Conservation (phyloP, 2,888 invertebrate genomes). For the Cecidostiba fungosa region DNA sequence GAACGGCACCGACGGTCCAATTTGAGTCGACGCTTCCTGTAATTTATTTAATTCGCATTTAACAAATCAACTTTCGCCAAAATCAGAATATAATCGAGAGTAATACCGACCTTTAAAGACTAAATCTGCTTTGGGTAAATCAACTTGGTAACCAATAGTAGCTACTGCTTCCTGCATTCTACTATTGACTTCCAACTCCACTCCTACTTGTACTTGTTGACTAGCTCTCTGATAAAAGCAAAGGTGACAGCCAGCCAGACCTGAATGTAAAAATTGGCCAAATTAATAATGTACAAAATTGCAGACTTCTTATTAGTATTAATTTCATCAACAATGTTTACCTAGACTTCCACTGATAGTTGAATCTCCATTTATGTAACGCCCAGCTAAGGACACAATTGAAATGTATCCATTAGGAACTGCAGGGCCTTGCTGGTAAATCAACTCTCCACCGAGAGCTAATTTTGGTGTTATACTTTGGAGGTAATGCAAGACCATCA, state of each 20-base stretch:
- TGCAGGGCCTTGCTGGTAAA: slow-evolving; percentile 94
- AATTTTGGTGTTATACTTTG: slow-evolving; percentile 91
- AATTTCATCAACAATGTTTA: slow-evolving; percentile 68
- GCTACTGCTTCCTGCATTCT: slow-evolving; percentile 95
- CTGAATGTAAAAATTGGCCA: slow-evolving; percentile 74
- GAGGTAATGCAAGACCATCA: slow-evolving; percentile 92
- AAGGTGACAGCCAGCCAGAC: slow-evolving; percentile 90
- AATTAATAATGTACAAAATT: slow-evolving; percentile 14
- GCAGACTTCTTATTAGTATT: slow-evolving; percentile 20
- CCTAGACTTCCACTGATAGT: slow-evolving; percentile 80
- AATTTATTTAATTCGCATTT: slow-evolving; percentile 20
- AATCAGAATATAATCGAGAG: background rate
- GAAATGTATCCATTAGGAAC: slow-evolving; percentile 95
- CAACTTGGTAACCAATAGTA: slow-evolving; percentile 96
- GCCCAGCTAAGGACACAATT: slow-evolving; percentile 91
- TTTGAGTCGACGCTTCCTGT: slow-evolving; percentile 96
- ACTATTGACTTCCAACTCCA: slow-evolving; percentile 96
- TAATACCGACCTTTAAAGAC: slow-evolving; percentile 91
- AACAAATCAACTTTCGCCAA: background rate
- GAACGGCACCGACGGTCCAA: slow-evolving; percentile 95
- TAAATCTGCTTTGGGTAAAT: slow-evolving; percentile 96
- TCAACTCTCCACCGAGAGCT: slow-evolving; percentile 95
- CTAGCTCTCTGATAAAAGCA: slow-evolving; percentile 97
- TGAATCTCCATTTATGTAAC: slow-evolving; percentile 84
- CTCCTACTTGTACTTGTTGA: slow-evolving; percentile 95